phyloP scores from a whole-genome alignment of 1,140 invertebrate species.

The Trachymyrmex septentrionalis region DNA sequence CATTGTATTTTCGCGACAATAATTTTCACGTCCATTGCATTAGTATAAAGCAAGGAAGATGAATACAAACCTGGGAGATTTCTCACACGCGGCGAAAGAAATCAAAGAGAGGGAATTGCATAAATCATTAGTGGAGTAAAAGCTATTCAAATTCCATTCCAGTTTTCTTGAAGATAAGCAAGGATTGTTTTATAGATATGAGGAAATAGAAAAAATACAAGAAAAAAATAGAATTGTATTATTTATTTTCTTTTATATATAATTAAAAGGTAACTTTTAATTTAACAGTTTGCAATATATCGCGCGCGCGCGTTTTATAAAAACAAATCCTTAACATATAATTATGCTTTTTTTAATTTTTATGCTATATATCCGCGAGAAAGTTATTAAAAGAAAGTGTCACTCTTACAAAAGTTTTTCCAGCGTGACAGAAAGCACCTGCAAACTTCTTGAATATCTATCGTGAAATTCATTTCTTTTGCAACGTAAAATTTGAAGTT shows the following conservation, averaged over 20 bases:
- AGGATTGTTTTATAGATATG: background rate
- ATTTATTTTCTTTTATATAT: background rate
- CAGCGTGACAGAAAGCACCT: background rate
- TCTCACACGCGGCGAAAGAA: constrained; percentile 27
- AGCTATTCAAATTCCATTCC: background rate
- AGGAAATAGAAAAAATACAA: background rate
- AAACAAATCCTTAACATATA: background rate
- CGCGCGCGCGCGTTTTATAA: background rate
- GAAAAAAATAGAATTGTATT: background rate
- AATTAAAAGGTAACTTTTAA: background rate
- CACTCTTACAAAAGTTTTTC: constrained; percentile 9
- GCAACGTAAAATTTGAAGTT: constrained; percentile 36
- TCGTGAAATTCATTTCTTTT: constrained; percentile 39
- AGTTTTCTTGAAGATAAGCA: constrained; percentile 12
- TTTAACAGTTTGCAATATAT: background rate
- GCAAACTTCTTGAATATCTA: constrained; percentile 34
- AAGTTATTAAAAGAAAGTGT: constrained; percentile 22
- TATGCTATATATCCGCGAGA: background rate
- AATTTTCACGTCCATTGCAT: constrained; percentile 7
- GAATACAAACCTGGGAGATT: constrained; percentile 1
- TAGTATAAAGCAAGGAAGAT: background rate
- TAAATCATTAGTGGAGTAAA: background rate
- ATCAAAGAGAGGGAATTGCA: constrained; percentile 5
- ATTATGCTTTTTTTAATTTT: constrained; percentile 33
- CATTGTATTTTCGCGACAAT: constrained; percentile 28